Evolutionary conservation across 2,797 vertebrate species (phyloP).

Genomic region (Sorex maritimensis): DNA sequence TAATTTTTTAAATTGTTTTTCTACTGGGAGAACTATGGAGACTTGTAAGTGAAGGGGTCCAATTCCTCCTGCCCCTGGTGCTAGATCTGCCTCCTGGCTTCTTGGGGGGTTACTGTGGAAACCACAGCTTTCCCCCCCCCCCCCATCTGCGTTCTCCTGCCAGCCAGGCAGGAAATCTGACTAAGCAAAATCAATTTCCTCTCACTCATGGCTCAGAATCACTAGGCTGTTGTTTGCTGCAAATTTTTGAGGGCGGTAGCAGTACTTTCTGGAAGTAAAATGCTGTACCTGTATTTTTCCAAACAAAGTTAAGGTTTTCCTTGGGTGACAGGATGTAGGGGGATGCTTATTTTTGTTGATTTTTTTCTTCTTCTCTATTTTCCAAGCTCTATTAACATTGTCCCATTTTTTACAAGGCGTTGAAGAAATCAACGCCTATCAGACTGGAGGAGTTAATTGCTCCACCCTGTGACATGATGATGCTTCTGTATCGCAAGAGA

Average conservation of each 20-base stretch:
- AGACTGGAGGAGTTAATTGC: too few species aligned
- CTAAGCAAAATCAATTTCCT: constrained; percentile 24
- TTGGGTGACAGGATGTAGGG: neutral
- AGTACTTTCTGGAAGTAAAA: neutral
- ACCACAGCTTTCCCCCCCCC: neutral
- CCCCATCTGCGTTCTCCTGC: neutral
- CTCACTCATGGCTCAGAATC: neutral
- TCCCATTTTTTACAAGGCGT: too few species aligned
- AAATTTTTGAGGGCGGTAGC: neutral
- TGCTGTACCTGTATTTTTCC: neutral
- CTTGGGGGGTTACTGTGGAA: neutral
- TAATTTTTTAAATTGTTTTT: constrained; percentile 33
- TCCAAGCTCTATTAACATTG: constrained; percentile 10
- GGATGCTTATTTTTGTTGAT: constrained; percentile 30
- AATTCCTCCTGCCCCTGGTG: neutral
- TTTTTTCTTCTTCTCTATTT: constrained; percentile 27
- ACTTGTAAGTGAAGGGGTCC: neutral
- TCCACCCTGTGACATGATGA: too few species aligned
- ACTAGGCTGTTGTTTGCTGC: neutral
- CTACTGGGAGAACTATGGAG: neutral
- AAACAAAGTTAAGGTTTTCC: neutral
- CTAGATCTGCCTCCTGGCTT: neutral
- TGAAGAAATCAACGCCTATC: constrained; percentile 7
- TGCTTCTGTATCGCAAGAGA: too few species aligned
- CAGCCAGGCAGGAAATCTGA: constrained; percentile 19